Evolutionary conservation across 2,888 invertebrate species (phyloP), one percentile per base, ranked within the genome.

Genomic region (Glaucopsyche alexis): DNA sequence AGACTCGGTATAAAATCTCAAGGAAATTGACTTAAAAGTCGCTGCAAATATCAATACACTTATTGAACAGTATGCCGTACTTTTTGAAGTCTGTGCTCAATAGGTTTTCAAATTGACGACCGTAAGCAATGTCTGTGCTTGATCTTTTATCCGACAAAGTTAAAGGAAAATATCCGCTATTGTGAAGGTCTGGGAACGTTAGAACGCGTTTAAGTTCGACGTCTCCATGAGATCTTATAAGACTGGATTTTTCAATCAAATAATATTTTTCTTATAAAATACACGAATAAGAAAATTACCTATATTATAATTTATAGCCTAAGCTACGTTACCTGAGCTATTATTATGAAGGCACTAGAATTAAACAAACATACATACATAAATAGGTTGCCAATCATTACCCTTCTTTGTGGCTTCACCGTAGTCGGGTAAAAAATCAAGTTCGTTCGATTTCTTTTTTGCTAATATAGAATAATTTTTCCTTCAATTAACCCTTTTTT

Each of bases 181-280:
- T 60, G 60, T 60, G 60, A 29, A 60, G 60, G 60, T 60, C 60
- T 60, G 60, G 29, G 60, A 60, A 60, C 60, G 60, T 29, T 60
- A 38, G 29, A 14, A 60, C 14, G 29, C 60, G 60, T 29, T 60
- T 14, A 60, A 38, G 60, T 60, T 60, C 60, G 60, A 60, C 29
- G 29, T 38, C 13, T 60, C 11, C 55, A 16, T 55, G 29, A 29
- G 11, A 38, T 60, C 14, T 38, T 47, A 13, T 47, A 47, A 9
- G 47, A 47, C 7, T 7, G 60, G 29, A 60, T 38, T 38, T 60
- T 60, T 29, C 38, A 60, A 60, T 29, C 14, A 38, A 60, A 7
- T 38, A 14, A 4, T 29, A 29, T 3, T 29, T 29, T 29, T 29
- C 3, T 29, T 29, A 29, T 29, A 29, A 29, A 29, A 29, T 3